A percentile compares a stretch with the other conserved stretches of the same genome.
phyloP scores from a whole-genome alignment of 2,888 invertebrate species.

The Cantharis lateralis region DNA sequence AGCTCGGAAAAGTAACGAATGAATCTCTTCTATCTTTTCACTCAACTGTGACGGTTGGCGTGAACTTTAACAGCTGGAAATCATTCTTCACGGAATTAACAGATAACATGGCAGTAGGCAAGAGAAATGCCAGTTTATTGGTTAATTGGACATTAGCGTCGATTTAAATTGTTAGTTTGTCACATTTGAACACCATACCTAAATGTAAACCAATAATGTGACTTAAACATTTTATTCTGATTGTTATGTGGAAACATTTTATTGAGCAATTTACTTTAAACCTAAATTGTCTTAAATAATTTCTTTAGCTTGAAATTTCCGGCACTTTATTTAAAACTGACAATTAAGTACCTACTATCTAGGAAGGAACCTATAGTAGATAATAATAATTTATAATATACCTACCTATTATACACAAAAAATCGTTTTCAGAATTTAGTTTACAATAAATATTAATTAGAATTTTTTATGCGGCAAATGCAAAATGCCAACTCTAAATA shows the following conservation, averaged over 20 bases:
- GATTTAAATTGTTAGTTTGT: constrained; percentile 16
- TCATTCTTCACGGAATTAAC: constrained; percentile 24
- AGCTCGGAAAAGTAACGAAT: constrained; percentile 13
- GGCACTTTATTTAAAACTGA: neutral
- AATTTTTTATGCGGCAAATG: too few relatives aligned
- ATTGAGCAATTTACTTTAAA: neutral
- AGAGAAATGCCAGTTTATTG: constrained; percentile 19
- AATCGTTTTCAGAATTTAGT: too few relatives aligned
- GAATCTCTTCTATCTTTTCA: constrained; percentile 25
- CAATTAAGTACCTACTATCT: neutral
- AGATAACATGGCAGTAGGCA: constrained; percentile 23
- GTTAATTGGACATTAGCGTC: constrained; percentile 25
- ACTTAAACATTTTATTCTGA: neutral
- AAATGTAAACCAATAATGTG: neutral
- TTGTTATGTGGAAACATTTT: constrained; percentile 5
- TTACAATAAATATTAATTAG: too few relatives aligned
- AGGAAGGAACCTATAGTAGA: too few relatives aligned
- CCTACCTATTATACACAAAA: too few relatives aligned
- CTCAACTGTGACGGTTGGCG: constrained; percentile 15
- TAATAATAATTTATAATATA: too few relatives aligned
- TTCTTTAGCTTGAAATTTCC: neutral
- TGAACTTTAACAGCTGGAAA: constrained; percentile 26
- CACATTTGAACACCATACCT: neutral
- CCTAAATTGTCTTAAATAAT: neutral
- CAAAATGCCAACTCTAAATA: too few relatives aligned